phyloP scores from a whole-genome alignment of 2,888 invertebrate genomes.

The Stegophylla sp. region DNA sequence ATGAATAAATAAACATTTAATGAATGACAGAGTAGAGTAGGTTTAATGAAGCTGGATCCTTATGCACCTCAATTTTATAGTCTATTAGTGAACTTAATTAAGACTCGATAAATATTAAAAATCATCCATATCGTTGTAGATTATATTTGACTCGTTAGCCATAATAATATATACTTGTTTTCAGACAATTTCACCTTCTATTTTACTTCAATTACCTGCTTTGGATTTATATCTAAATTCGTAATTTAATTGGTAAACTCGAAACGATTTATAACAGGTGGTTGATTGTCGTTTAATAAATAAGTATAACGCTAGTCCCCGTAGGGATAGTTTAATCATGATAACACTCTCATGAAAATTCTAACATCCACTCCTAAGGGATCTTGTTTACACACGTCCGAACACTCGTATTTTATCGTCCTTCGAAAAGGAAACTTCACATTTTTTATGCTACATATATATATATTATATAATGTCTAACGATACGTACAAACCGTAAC shows the following conservation, averaged over 20 bases:
- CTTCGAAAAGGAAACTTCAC: constrained; percentile 21
- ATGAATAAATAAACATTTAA: constrained; percentile 45
- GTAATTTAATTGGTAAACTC: constrained; percentile 26
- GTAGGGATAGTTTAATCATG: constrained; percentile 33
- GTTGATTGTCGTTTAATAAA: constrained; percentile 46
- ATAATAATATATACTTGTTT: not conserved
- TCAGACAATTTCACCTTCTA: not conserved
- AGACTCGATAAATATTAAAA: constrained; percentile 30
- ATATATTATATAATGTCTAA: not conserved
- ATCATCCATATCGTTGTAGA: not conserved
- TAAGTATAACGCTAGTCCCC: constrained; percentile 18
- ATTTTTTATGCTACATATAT: constrained; percentile 6
- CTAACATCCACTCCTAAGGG: constrained; percentile 30
- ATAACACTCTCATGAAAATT: constrained; percentile 44
- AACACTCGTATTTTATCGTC: constrained; percentile 26
- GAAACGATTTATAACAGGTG: constrained; percentile 39
- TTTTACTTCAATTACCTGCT: not conserved
- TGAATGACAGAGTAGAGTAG: constrained; percentile 42
- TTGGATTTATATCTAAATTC: constrained; percentile 1
- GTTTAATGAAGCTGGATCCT: constrained; percentile 16
- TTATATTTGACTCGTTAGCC: not conserved
- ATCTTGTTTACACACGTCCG: constrained; percentile 34
- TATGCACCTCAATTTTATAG: not conserved
- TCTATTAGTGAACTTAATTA: constrained; percentile 33
- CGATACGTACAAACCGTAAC: no score